Conservation (phyloP, 2,113 vertebrate species). For the Natator depressus region DNA sequence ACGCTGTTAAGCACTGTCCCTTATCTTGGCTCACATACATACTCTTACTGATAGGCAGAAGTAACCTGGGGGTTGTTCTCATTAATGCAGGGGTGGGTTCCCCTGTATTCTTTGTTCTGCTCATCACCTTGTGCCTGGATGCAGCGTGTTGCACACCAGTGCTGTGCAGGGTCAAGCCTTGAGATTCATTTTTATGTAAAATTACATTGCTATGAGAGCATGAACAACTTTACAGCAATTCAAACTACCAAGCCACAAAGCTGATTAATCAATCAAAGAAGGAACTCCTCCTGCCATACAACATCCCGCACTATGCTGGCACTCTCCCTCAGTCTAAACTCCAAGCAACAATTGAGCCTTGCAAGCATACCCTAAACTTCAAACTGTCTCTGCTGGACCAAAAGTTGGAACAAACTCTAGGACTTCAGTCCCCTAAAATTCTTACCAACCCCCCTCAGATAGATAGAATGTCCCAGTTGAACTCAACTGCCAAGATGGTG, state of each 20-base stretch:
- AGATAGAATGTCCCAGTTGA: neutral
- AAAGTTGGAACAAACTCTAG: neutral
- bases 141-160: neutral
- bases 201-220: neutral
- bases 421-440: neutral
- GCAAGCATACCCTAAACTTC: neutral
- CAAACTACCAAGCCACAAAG: neutral
- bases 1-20: neutral
- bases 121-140: neutral
- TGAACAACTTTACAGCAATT: neutral
- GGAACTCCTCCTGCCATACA: neutral
- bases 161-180: neutral
- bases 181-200: neutral
- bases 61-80: neutral
- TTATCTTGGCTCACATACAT: neutral
- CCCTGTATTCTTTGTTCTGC: neutral
- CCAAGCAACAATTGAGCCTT: neutral
- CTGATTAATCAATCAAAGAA: neutral
- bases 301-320: neutral
- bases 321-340: neutral
- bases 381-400: neutral
- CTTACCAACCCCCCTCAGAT: neutral
- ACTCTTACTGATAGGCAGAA: neutral
- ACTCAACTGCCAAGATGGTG: neutral
- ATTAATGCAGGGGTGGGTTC: neutral